These are phyloP conservation scores for Otolemur garnettii DNA, from an alignment of 2,113 vertebrate species.

Conservation along the genomic window DNA sequence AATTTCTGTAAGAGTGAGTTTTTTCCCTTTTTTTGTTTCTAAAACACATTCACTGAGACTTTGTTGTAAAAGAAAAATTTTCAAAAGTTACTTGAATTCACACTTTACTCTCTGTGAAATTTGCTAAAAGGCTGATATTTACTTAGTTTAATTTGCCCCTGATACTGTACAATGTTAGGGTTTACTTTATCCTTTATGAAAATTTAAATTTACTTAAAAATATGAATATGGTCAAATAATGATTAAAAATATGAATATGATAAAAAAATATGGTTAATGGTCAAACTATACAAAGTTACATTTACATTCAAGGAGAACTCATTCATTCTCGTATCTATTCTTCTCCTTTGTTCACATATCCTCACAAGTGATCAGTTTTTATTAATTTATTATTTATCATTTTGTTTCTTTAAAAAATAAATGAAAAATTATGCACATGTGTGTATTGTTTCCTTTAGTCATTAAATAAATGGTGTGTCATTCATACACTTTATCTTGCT, in stretches of 20 bases:
- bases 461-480: not conserved
- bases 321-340: not conserved
- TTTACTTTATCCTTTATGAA: not conserved
- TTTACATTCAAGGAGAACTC: not conserved
- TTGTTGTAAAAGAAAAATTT: not conserved
- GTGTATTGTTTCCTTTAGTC: not conserved
- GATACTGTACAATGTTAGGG: not conserved
- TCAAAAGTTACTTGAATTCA: not conserved
- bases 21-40: not conserved
- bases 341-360: not conserved
- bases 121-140: not conserved
- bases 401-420: not conserved
- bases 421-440: not conserved
- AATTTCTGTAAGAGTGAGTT: not conserved
- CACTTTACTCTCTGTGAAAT: not conserved
- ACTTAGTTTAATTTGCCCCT: not conserved
- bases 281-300: not conserved
- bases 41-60: not conserved
- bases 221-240: too few relatives aligned
- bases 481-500: not conserved
- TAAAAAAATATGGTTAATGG: not conserved
- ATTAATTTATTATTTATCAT: not conserved
- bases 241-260: too few relatives aligned
- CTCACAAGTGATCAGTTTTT: not conserved
- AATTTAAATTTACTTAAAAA: not conserved